Base-by-base conservation (phyloP, 1,140 invertebrate genomes). In the Theocolax elegans region DNA sequence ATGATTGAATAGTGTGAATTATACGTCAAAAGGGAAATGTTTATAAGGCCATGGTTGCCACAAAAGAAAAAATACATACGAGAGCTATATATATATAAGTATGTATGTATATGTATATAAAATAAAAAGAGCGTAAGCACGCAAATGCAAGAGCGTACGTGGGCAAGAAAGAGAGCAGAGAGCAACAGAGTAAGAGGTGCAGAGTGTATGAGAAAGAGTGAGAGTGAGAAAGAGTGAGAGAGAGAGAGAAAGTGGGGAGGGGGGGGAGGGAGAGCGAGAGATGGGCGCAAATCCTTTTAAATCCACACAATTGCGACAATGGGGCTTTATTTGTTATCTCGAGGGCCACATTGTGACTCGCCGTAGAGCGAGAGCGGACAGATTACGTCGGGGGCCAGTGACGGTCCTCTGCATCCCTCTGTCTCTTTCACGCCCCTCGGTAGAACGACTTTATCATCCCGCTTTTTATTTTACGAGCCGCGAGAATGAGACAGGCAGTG, bases 291-390 rank as follows among this genome's bases (percentile, higher is more conserved):
- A 86, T 86, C 85, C 84, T 85, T 86, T 86, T 86, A 86, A 86
- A 86, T 86, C 83, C 84, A 84, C 83, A 86, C 84, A 86, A 85
- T 86, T 86, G 84, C 83, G 84, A 86, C 83, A 86, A 86, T 85
- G 80, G 85, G 81, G 85, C 83, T 85, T 85, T 86, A 85, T 86
- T 86, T 85, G 84, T 85, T 85, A 86, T 86, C 83, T 86, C 83
- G 83, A 84, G 83, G 83, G 84, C 85, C 84, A 86, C 83, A 85
- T 86, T 85, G 85, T 86, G 83, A 84, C 82, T 84, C 81, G 81
- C 79, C 80, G 82, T 81, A 83, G 13, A 85, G 85, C 81, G 82
- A 83, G 83, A 25, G 51, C 81, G 84, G 82, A 85, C 83, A 85
- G 83, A 86, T 85, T 86, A 85, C 79, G 82, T 82, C 82, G 80